Percentiles rank a stretch among this genome's conserved stretches.
These are phyloP conservation scores for Drosophila nasuta DNA, from an alignment of 1,140 invertebrate species.

Conservation along the genomic window DNA sequence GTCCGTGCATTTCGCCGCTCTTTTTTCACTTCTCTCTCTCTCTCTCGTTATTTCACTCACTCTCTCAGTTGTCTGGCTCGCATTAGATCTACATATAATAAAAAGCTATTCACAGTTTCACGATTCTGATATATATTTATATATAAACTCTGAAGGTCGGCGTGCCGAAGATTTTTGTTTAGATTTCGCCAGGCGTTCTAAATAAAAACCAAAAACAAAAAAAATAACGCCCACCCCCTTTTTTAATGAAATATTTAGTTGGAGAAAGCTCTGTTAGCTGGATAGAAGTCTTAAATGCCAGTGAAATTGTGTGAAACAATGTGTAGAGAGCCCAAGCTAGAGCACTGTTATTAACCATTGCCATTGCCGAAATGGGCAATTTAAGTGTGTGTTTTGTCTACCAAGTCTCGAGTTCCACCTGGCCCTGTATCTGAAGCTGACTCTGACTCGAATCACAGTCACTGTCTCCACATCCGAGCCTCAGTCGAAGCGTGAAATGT, in stretches of 20 bases:
- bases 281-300: conserved; percentile 52
- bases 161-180: conserved; percentile 75
- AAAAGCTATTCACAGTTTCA: conserved; percentile 75
- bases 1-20: conserved; percentile 26
- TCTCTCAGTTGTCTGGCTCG: conserved; percentile 42
- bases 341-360: conserved; percentile 69
- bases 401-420: conserved; percentile 14
- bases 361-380: conserved; percentile 61
- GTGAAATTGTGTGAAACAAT: conserved; percentile 58
- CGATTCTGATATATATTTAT: conserved; percentile 60
- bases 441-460: conserved; percentile 24
- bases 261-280: conserved; percentile 52
- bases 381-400: conserved; percentile 46
- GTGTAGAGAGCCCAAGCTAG: not conserved
- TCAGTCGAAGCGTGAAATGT: conserved; percentile 62
- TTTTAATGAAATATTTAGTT: conserved; percentile 20
- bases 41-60: conserved; percentile 34
- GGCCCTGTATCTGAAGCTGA: conserved; percentile 11
- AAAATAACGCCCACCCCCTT: conserved; percentile 44
- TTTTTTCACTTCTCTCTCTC: conserved; percentile 23
- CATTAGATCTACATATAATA: conserved; percentile 42
- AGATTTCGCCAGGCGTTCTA: conserved; percentile 71
- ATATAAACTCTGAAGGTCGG: conserved; percentile 80
- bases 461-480: conserved; percentile 26
- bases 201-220: conserved; percentile 51